Percentiles rank a stretch among this genome's conserved stretches.
phyloP scores from a whole-genome alignment of 2,888 invertebrate species.

The Diogma glabrata region DNA sequence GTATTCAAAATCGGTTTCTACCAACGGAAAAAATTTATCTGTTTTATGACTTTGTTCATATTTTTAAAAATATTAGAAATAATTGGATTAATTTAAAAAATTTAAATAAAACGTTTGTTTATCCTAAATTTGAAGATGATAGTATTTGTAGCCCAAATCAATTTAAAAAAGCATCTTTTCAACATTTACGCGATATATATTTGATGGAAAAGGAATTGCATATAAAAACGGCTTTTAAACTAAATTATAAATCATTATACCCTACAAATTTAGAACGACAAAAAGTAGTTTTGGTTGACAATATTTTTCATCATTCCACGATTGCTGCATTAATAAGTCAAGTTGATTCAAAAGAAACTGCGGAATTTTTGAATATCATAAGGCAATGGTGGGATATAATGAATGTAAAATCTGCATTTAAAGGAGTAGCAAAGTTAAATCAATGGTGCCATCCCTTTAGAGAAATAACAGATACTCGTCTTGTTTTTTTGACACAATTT shows the following conservation, averaged over 20 bases:
- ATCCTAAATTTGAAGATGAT: not conserved
- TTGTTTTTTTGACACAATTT: not conserved
- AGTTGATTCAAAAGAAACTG: not conserved
- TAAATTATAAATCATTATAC: conserved; percentile 4
- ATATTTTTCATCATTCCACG: not conserved
- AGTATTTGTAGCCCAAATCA: too few relatives aligned
- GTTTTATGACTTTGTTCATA: not conserved
- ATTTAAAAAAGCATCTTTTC: not conserved
- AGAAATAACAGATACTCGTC: too few relatives aligned
- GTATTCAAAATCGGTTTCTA: too few relatives aligned
- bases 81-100: not conserved
- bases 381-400: too few relatives aligned
- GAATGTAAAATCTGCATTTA: too few relatives aligned
- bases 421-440: too few relatives aligned
- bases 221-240: not conserved
- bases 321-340: not conserved
- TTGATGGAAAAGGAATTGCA: not conserved
- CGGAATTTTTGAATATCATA: not conserved
- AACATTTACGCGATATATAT: conserved; percentile 2
- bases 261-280: not conserved
- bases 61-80: too few relatives aligned
- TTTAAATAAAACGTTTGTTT: not conserved
- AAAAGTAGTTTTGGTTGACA: not conserved
- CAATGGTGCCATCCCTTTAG: too few relatives aligned
- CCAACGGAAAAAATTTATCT: too few relatives aligned